Percentiles rank a stretch among this genome's conserved stretches.
Evolutionary conservation across 1,140 invertebrate species (phyloP).

Genomic region (Coboldia fuscipes): DNA sequence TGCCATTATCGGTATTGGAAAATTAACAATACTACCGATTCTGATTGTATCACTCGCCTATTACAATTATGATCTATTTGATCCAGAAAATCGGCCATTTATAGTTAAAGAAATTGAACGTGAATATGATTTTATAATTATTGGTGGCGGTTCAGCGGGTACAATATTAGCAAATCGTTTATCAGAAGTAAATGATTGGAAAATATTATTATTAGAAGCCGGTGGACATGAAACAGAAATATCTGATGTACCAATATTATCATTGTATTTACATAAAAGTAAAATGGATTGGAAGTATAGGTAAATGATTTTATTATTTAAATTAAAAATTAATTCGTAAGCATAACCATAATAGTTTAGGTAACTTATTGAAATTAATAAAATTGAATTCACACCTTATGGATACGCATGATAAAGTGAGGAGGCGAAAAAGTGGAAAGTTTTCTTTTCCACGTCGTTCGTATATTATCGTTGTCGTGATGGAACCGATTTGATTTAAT

Average conservation of each 20-base stretch:
- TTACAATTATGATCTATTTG: conserved; percentile 66
- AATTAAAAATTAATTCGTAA: not conserved
- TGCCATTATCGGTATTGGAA: conserved; percentile 39
- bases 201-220: conserved; percentile 64
- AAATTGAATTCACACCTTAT: too few relatives aligned
- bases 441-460: too few relatives aligned
- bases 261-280: conserved; percentile 71
- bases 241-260: conserved; percentile 60
- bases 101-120: conserved; percentile 34
- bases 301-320: conserved; percentile 16
- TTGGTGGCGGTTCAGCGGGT: conserved; percentile 72
- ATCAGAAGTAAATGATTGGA: conserved; percentile 55
- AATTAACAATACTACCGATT: conserved; percentile 51
- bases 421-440: too few relatives aligned
- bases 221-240: conserved; percentile 70
- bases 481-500: too few relatives aligned
- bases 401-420: too few relatives aligned
- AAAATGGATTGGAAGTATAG: conserved; percentile 84
- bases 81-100: conserved; percentile 62
- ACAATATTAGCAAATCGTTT: conserved; percentile 67
- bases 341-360: too few relatives aligned
- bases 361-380: too few relatives aligned
- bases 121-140: conserved; percentile 59
- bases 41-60: conserved; percentile 58
- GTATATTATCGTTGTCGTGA: too few relatives aligned